These are phyloP conservation scores for Melanocharis versteri DNA, from an alignment of 2,113 vertebrate species.

Conservation along the genomic window DNA sequence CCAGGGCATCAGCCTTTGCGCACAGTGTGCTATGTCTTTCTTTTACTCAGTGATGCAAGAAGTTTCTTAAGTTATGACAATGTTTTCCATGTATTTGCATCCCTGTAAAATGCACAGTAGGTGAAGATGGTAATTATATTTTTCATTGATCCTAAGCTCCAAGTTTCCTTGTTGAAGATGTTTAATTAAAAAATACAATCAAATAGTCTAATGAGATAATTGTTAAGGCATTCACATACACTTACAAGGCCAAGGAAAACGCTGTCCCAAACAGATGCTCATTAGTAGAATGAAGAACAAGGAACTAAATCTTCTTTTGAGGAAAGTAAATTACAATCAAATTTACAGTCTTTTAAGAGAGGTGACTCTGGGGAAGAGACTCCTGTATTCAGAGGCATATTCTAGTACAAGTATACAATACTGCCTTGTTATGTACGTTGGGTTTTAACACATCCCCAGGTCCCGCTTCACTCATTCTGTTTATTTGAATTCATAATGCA, in stretches of 20 bases:
- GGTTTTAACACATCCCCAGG: not conserved
- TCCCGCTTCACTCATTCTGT: not conserved
- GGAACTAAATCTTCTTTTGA: not conserved
- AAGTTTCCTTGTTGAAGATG: not conserved
- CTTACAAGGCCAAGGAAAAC: not conserved
- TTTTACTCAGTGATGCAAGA: not conserved
- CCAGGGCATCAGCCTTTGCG: not conserved
- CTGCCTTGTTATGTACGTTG: not conserved
- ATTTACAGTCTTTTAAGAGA: not conserved
- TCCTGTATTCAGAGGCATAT: not conserved
- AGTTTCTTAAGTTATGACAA: not conserved
- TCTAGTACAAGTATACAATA: not conserved
- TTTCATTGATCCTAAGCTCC: not conserved
- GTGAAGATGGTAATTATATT: not conserved
- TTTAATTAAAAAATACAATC: slow-evolving; percentile 17
- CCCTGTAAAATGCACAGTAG: slow-evolving; percentile 15
- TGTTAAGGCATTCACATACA: not conserved
- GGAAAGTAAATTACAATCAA: not conserved
- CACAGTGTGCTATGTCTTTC: not conserved
- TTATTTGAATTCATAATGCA: not conserved
- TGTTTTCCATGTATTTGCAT: slow-evolving; percentile 32
- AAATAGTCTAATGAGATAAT: not conserved
- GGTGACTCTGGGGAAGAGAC: not conserved
- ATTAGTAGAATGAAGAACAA: slow-evolving; percentile 7
- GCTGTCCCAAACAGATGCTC: not conserved